Percentiles rank a stretch among this genome's conserved stretches.
These are phyloP conservation scores for Adela reaumurella DNA, from an alignment of 2,888 invertebrate genomes.

Conservation along the genomic window DNA sequence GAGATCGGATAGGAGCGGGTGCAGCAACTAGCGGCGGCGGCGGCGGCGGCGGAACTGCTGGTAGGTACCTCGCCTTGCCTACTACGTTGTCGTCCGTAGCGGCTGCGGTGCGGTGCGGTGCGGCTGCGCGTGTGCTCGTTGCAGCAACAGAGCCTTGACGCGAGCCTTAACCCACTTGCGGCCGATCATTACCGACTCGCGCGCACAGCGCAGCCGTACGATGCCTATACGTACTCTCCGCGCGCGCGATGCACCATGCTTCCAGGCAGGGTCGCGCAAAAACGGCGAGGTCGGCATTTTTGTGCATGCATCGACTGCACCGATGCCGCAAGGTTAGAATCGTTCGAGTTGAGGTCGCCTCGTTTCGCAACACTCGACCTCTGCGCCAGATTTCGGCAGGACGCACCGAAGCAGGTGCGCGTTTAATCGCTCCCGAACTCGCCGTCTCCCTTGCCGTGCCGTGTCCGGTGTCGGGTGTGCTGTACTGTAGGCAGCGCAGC, in stretches of 20 bases:
- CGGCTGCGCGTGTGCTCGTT: conserved; percentile 54
- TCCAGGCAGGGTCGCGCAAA: neutral
- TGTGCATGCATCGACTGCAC: neutral
- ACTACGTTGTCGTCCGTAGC: no score
- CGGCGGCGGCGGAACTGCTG: neutral
- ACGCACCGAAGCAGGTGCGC: neutral
- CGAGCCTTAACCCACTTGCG: conserved; percentile 52
- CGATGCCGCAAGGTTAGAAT: neutral
- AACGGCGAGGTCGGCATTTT: no score
- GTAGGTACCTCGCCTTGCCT: no score
- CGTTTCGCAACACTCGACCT: neutral
- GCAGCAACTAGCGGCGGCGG: no score
- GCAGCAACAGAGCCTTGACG: conserved; percentile 57
- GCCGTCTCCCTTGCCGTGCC: conserved; percentile 21
- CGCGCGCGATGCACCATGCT: neutral
- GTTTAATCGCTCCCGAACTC: conserved; percentile 17
- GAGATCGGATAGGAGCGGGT: neutral
- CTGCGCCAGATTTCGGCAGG: neutral
- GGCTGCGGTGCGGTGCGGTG: conserved; percentile 41
- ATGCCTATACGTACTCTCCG: no score
- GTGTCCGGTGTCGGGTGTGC: no score
- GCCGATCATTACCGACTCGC: conserved; percentile 31
- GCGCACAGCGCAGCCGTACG: neutral
- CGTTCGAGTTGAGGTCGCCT: neutral
- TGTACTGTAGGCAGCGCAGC: no score